Evolutionary conservation across 2,888 invertebrate species (phyloP).

Genomic region (Papilio demoleus): DNA sequence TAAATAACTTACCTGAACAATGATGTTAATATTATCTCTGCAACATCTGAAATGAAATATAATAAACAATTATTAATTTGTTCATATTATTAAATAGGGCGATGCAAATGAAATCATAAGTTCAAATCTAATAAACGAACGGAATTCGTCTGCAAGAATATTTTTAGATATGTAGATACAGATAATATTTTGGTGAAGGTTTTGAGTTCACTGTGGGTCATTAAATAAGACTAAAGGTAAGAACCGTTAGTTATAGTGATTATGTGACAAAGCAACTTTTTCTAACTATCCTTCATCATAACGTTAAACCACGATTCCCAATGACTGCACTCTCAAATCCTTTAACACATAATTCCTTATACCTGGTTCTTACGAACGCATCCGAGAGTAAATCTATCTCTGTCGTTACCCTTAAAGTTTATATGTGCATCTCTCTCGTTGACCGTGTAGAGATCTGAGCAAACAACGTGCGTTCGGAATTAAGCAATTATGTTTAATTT

Average conservation of each 20-base stretch:
- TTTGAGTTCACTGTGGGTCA: too few relatives aligned
- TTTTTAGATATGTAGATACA: too few relatives aligned
- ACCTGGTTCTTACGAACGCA: conserved; percentile 64
- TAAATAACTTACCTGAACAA: conserved; percentile 43
- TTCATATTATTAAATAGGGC: background rate
- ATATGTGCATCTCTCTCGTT: conserved; percentile 56
- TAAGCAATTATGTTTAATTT: conserved; percentile 84
- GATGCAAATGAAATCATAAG: too few relatives aligned
- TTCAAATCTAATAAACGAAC: too few relatives aligned
- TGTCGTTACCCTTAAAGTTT: conserved; percentile 47
- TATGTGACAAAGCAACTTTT: conserved; percentile 56
- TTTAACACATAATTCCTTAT: conserved; percentile 76
- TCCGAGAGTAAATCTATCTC: conserved; percentile 54
- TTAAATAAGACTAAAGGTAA: background rate
- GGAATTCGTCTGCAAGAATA: too few relatives aligned
- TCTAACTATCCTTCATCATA: conserved; percentile 50
- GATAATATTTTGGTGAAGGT: too few relatives aligned
- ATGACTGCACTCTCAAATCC: conserved; percentile 70
- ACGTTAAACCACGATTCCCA: conserved; percentile 66
- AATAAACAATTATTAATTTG: conserved; percentile 36
- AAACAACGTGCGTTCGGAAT: conserved; percentile 76
- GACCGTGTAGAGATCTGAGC: conserved; percentile 69
- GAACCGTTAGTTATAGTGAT: conserved; percentile 16
- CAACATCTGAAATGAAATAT: conserved; percentile 60
- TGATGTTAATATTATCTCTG: conserved; percentile 51